phyloP scores from a whole-genome alignment of 1,140 invertebrate genomes.

The Paralvinella palmiformis region DNA sequence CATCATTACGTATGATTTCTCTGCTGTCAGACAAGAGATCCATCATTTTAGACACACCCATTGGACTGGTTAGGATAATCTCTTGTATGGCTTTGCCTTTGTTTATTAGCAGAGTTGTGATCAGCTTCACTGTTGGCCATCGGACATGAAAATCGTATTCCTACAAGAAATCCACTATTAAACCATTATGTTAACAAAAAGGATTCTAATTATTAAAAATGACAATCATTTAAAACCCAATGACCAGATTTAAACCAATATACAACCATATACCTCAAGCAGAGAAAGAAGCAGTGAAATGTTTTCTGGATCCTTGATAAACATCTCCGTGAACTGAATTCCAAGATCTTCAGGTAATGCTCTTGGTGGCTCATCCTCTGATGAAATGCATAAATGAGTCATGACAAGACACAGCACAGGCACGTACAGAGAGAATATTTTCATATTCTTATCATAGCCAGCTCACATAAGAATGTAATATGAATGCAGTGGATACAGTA shows the following conservation, averaged over 20 bases:
- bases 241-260: not conserved
- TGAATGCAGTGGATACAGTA: too few species aligned
- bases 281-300: slow-evolving; percentile 76
- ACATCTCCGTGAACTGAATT: slow-evolving; percentile 97
- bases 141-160: slow-evolving; percentile 88
- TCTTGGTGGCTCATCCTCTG: not conserved
- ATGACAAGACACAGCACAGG: not conserved
- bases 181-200: too few species aligned
- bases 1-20: slow-evolving; percentile 96
- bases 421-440: too few species aligned
- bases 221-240: not conserved
- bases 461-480: too few species aligned
- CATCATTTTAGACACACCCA: slow-evolving; percentile 97
- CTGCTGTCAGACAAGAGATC: slow-evolving; percentile 86
- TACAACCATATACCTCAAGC: slow-evolving; percentile 62
- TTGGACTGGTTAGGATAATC: slow-evolving; percentile 85
- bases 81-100: slow-evolving; percentile 83
- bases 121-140: slow-evolving; percentile 58
- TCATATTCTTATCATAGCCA: too few species aligned
- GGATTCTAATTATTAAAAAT: not conserved
- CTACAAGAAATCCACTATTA: slow-evolving; percentile 23
- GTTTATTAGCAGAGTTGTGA: slow-evolving; percentile 62
- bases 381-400: not conserved
- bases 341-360: slow-evolving; percentile 58
- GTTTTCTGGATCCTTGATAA: slow-evolving; percentile 86